Base-by-base conservation (phyloP, 1,140 invertebrate species). In the Diprion similis region DNA sequence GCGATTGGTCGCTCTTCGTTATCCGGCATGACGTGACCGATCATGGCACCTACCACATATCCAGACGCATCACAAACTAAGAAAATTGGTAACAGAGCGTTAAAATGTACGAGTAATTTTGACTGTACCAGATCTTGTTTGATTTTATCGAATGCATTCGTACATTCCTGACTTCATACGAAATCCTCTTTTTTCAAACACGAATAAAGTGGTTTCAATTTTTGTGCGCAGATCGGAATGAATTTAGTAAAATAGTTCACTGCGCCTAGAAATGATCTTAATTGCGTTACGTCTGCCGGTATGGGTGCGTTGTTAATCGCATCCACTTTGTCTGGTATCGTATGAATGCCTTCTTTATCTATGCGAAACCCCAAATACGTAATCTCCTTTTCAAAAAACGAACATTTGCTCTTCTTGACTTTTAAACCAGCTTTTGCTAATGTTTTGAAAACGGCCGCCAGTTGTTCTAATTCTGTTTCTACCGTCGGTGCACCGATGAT, bases 321-420 rank as follows among this genome's bases (percentile, higher is more conserved):
- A 9, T 81, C 51, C 11, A 85, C 71, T 77, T 85, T 87, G 0
- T 75, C 75, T 45, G 75, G 72, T 68, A 82, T 78, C 1, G 81
- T 76, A 19, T 77, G 76, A 71, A 86, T 73, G 3, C 84, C 85
- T 9, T 81, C 45, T 71, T 78, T 78, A 69, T 83, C 72, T 37
- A 88, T 81, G 37, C 79, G 72, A 80, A 79, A 79, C 13, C 86
- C 86, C 68, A 88, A 73, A 75, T 83, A 87, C 11, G 10, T 59
- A 59, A 59, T 59, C n/a, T 11, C 1, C 10, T 59, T n/a, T n/a
- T 59, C n/a, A 59, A 59, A 59, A 59, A 59, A 59, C n/a, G 10
- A 11, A 8, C 51, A 59, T 59, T 59, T 59, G 10, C 51, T 59
- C 11, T 59, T 59, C 10, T 59, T 59, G 10, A n/a, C 51, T 59